Percentiles rank a stretch among this genome's conserved stretches.
Evolutionary conservation across 1,140 invertebrate species (phyloP).

Genomic region (Hestina assimilis): DNA sequence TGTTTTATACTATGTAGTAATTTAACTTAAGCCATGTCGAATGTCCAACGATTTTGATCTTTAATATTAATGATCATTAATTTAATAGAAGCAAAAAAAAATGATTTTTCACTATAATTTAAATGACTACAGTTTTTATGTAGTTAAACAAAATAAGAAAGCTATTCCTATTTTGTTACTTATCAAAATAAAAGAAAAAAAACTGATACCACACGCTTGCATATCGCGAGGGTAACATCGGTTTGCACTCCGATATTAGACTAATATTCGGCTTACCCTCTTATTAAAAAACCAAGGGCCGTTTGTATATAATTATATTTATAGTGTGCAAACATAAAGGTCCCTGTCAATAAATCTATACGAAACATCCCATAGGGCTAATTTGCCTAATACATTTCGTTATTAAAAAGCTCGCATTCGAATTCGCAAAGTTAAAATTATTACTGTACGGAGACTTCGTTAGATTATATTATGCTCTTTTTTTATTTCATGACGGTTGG

Average conservation of each 20-base stretch:
- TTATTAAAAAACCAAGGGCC: conserved; percentile 75
- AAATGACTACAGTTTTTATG: too few relatives aligned
- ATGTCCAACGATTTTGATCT: too few relatives aligned
- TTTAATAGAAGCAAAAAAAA: too few relatives aligned
- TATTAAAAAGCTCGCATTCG: conserved; percentile 30
- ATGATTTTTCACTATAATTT: too few relatives aligned
- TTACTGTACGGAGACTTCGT: background rate
- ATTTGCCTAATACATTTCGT: conserved; percentile 69
- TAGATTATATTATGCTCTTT: too few relatives aligned
- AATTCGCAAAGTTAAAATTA: conserved; percentile 16
- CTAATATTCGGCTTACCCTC: conserved; percentile 75
- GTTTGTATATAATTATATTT: conserved; percentile 73
- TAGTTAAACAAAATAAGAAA: too few relatives aligned
- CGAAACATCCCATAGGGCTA: conserved; percentile 60
- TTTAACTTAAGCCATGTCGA: too few relatives aligned
- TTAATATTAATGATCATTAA: too few relatives aligned
- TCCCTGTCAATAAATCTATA: conserved; percentile 54
- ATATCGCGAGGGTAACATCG: conserved; percentile 63
- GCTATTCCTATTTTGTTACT: background rate
- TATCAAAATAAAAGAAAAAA: background rate
- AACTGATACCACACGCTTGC: conserved; percentile 3
- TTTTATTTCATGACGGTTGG: too few relatives aligned
- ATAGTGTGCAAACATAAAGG: conserved; percentile 35
- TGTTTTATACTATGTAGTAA: too few relatives aligned
- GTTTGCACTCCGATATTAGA: conserved; percentile 76